These are phyloP conservation scores for Perca flavescens DNA, from an alignment of 2,113 vertebrate species.

Conservation along the genomic window DNA sequence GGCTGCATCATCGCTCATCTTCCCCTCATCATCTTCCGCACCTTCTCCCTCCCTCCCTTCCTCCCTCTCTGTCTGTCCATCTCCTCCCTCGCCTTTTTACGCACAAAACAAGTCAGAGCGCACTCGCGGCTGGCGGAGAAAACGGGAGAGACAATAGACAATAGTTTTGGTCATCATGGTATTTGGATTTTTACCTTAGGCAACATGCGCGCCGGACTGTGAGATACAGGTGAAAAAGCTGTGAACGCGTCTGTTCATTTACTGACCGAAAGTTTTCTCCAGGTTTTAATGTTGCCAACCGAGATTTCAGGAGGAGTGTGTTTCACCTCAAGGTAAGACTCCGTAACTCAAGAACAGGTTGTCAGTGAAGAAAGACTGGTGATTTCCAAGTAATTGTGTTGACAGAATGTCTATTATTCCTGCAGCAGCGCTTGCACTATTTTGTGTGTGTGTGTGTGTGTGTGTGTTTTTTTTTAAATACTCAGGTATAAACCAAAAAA, in stretches of 20 bases:
- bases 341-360: constrained; percentile 68
- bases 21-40: constrained; percentile 74
- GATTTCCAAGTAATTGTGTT: not conserved
- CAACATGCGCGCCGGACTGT: constrained; percentile 63
- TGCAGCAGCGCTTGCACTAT: not conserved
- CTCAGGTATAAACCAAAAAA: not conserved
- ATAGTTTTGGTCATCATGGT: constrained; percentile 72
- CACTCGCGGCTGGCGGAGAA: constrained; percentile 67
- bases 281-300: constrained; percentile 86
- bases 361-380: constrained; percentile 24
- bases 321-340: constrained; percentile 85
- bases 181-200: constrained; percentile 66
- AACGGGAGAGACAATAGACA: constrained; percentile 73
- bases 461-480: not conserved
- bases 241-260: constrained; percentile 54
- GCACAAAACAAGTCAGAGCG: constrained; percentile 75
- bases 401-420: constrained; percentile 10
- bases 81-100: constrained; percentile 78
- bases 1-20: constrained; percentile 73
- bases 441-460: not conserved
- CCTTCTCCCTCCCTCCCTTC: constrained; percentile 71
- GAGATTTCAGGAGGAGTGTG: constrained; percentile 86
- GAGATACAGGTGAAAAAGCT: constrained; percentile 63
- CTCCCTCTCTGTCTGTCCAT: constrained; percentile 68
- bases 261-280: constrained; percentile 58